Conservation (phyloP, 2,113 vertebrate genomes). For the Elephantulus edwardii region DNA sequence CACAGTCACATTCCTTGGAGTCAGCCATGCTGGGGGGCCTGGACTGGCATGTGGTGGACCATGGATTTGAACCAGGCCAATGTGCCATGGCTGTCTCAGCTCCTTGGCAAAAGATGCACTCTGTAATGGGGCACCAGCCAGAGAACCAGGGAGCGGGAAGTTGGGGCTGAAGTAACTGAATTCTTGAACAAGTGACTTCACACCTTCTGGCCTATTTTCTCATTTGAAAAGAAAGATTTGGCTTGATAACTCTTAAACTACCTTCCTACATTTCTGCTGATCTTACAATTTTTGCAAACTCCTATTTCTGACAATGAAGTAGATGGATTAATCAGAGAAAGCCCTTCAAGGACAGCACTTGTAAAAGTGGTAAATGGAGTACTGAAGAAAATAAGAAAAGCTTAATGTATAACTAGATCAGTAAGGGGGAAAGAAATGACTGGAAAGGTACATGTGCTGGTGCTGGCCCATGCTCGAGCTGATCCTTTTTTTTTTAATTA, state of each 20-base stretch:
- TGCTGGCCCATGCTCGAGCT: background rate
- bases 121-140: background rate
- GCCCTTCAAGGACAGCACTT: background rate
- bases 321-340: background rate
- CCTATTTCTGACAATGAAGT: background rate
- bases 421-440: background rate
- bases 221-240: background rate
- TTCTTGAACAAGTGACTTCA: background rate
- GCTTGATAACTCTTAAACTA: background rate
- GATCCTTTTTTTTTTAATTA: too few species aligned
- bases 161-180: background rate
- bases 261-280: background rate
- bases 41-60: constrained; percentile 38
- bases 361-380: background rate
- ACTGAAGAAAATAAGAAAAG: background rate
- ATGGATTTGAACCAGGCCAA: background rate
- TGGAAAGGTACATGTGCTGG: background rate
- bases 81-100: background rate
- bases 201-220: background rate
- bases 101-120: background rate
- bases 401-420: background rate
- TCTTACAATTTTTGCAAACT: background rate
- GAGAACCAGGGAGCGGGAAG: background rate
- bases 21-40: constrained; percentile 65
- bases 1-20: constrained; percentile 69